Evolutionary conservation across 2,113 vertebrate species (phyloP).

Genomic region (Boulengerochromis microlepis): DNA sequence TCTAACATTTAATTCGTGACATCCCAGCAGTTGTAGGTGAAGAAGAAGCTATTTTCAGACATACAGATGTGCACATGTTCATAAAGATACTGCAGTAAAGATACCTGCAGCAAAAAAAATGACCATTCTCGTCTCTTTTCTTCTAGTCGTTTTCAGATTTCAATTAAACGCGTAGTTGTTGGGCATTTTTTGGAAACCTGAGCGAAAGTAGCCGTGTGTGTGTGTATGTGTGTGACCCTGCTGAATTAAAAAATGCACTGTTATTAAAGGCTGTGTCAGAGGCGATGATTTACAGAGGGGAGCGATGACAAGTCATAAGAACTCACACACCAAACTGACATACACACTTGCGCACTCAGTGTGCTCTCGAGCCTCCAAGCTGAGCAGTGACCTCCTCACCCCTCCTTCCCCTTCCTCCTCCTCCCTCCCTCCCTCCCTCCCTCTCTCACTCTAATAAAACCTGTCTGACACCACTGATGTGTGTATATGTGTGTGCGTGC

Average conservation of each 20-base stretch:
- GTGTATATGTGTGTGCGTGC: slow-evolving; percentile 31
- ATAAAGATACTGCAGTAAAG: not conserved
- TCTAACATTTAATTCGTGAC: not conserved
- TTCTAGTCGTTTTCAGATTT: slow-evolving; percentile 13
- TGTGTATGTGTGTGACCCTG: slow-evolving; percentile 47
- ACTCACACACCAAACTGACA: slow-evolving; percentile 63
- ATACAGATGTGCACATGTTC: not conserved
- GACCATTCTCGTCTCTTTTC: slow-evolving; percentile 6
- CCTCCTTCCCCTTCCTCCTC: slow-evolving; percentile 68
- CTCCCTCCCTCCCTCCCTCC: slow-evolving; percentile 48
- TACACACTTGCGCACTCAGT: slow-evolving; percentile 49
- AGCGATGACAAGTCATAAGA: slow-evolving; percentile 77
- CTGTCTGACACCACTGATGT: slow-evolving; percentile 69
- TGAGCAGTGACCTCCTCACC: slow-evolving; percentile 75
- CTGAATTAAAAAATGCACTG: slow-evolving; percentile 74
- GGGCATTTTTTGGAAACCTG: slow-evolving; percentile 45
- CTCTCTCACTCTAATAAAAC: slow-evolving; percentile 73
- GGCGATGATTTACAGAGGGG: slow-evolving; percentile 77
- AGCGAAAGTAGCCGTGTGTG: slow-evolving; percentile 6
- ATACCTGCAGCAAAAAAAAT: not conserved
- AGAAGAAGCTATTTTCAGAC: not conserved
- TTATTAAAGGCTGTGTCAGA: slow-evolving; percentile 78
- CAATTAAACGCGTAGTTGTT: slow-evolving; percentile 30
- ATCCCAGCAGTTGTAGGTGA: not conserved
- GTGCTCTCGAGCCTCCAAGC: slow-evolving; percentile 72